Conservation (phyloP, 2,113 vertebrate genomes). For the Verasper variegatus region DNA sequence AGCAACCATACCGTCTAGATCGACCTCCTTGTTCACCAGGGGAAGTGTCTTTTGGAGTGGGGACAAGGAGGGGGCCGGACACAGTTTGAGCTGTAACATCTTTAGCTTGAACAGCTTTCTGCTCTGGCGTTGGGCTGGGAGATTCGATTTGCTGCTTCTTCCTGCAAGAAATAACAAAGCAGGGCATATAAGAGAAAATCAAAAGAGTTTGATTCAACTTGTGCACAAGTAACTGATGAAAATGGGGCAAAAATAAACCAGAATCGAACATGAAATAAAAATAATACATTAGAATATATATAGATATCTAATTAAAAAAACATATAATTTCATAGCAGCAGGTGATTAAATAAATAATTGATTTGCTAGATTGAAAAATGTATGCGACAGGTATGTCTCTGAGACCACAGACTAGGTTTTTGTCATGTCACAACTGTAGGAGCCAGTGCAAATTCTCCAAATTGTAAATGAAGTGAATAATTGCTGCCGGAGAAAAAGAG, state of each 20-base stretch:
- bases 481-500: slow-evolving; percentile 16
- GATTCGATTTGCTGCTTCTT: slow-evolving; percentile 61
- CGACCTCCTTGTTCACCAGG: slow-evolving; percentile 80
- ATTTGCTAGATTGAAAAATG: too few species aligned
- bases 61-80: slow-evolving; percentile 77
- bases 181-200: background rate
- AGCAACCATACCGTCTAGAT: slow-evolving; percentile 79
- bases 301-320: too few species aligned
- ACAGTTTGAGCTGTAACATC: slow-evolving; percentile 64
- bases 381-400: too few species aligned
- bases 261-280: background rate
- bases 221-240: background rate
- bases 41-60: slow-evolving; percentile 74
- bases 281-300: too few species aligned
- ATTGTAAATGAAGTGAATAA: slow-evolving; percentile 23
- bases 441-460: background rate
- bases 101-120: slow-evolving; percentile 62
- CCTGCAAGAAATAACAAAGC: slow-evolving; percentile 46
- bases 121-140: slow-evolving; percentile 33
- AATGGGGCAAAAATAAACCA: background rate
- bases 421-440: too few species aligned
- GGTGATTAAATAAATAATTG: too few species aligned
- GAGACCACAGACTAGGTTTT: too few species aligned
- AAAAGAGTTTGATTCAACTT: background rate
- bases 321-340: too few species aligned